A percentile compares a stretch with the other conserved stretches of the same genome.
These are phyloP conservation scores for Brachyptera risi DNA, from an alignment of 2,888 invertebrate species.

Conservation along the genomic window DNA sequence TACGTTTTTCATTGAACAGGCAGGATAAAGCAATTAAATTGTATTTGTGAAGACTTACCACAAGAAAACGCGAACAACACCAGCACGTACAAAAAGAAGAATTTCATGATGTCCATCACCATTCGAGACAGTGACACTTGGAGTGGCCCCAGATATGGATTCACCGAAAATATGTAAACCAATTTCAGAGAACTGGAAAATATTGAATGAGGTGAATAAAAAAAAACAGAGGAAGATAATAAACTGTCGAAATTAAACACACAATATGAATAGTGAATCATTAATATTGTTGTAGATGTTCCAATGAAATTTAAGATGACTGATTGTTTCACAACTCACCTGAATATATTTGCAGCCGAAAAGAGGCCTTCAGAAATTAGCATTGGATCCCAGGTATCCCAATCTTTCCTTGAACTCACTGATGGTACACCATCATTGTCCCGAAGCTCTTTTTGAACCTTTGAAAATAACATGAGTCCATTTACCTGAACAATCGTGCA, in stretches of 20 bases:
- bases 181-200: constrained; percentile 53
- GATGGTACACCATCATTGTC: no score
- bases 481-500: no score
- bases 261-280: neutral
- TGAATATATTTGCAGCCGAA: constrained; percentile 96
- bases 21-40: no score
- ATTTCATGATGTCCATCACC: constrained; percentile 59
- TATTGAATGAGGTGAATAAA: no score
- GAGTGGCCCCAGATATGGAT: constrained; percentile 57
- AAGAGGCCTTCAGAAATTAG: constrained; percentile 93
- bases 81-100: constrained; percentile 53
- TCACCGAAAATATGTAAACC: constrained; percentile 60
- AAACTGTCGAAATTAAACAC: neutral
- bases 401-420: constrained; percentile 71
- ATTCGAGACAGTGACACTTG: constrained; percentile 57
- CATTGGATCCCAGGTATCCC: constrained; percentile 99
- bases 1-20: no score
- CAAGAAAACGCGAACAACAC: constrained; percentile 58
- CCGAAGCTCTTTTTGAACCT: no score
- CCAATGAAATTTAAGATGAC: neutral
- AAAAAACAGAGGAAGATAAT: no score
- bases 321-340: constrained; percentile 44
- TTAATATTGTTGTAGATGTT: neutral
- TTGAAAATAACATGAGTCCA: no score
- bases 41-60: constrained; percentile 45